Conservation (phyloP, 2,797 vertebrate genomes). For the Lepus townsendii region DNA sequence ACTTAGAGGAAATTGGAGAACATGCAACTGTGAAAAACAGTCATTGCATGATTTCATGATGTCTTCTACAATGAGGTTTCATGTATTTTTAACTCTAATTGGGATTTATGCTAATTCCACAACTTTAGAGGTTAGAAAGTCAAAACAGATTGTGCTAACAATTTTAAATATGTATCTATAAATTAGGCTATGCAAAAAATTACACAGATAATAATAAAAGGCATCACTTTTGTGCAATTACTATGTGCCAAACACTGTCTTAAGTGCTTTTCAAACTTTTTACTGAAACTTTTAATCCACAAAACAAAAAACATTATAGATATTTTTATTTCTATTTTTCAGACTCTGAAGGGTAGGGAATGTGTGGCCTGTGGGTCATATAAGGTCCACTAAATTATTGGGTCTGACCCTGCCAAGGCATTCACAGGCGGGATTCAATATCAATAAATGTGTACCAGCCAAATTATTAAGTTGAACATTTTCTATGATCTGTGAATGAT, state of each 20-base stretch:
- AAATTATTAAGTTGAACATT: too few species aligned
- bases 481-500: too few species aligned
- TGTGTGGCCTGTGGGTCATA: too few species aligned
- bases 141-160: not conserved
- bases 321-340: not conserved
- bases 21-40: not conserved
- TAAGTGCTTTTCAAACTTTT: not conserved
- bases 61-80: not conserved
- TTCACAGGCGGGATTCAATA: too few species aligned
- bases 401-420: too few species aligned
- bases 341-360: not conserved
- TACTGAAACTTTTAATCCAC: not conserved
- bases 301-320: not conserved
- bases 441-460: too few species aligned
- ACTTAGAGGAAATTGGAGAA: not conserved
- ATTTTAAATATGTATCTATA: not conserved
- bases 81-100: constrained; percentile 5
- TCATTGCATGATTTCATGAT: not conserved
- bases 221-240: not conserved
- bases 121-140: not conserved
- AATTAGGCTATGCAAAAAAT: not conserved
- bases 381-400: too few species aligned
- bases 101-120: not conserved
- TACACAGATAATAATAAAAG: not conserved
- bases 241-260: not conserved